Percentiles rank a stretch among this genome's conserved stretches.
These are phyloP conservation scores for Chrysochloris asiatica DNA, from an alignment of 2,113 vertebrate species.

Conservation along the genomic window DNA sequence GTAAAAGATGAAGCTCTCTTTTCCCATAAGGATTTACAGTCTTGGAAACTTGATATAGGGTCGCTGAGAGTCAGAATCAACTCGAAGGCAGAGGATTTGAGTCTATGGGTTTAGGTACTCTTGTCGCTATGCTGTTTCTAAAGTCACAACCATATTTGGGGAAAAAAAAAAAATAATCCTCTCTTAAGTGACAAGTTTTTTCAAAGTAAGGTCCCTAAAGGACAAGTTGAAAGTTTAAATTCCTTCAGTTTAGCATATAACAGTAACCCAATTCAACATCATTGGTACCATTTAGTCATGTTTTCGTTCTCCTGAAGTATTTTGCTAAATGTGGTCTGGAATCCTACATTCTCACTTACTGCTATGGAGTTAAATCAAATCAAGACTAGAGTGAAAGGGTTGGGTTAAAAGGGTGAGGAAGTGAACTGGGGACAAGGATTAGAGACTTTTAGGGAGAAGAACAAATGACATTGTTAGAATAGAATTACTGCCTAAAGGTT, in stretches of 20 bases:
- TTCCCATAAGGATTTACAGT: too few relatives aligned
- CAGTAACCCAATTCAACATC: background rate
- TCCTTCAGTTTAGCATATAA: conserved; percentile 27
- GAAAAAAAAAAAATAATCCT: background rate
- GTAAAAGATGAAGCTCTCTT: too few relatives aligned
- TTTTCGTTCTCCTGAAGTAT: background rate
- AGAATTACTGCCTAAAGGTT: background rate
- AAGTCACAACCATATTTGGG: background rate
- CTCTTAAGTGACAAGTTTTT: conserved; percentile 22
- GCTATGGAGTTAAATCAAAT: conserved; percentile 14
- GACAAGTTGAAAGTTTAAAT: conserved; percentile 18
- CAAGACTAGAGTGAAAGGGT: background rate
- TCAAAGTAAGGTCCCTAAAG: background rate
- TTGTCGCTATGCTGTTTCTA: background rate
- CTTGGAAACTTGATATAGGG: too few relatives aligned
- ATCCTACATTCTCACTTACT: conserved; percentile 13
- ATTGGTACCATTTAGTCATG: background rate
- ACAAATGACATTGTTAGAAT: background rate
- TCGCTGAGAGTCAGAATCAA: too few relatives aligned
- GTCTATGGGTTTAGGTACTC: background rate
- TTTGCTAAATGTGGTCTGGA: background rate
- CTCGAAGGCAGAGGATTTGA: too few relatives aligned
- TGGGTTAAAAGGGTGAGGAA: background rate
- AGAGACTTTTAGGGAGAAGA: background rate
- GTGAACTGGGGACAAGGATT: conserved; percentile 5